These are phyloP conservation scores for Marisa cornuarietis DNA, from an alignment of 1,140 invertebrate genomes.

Conservation along the genomic window DNA sequence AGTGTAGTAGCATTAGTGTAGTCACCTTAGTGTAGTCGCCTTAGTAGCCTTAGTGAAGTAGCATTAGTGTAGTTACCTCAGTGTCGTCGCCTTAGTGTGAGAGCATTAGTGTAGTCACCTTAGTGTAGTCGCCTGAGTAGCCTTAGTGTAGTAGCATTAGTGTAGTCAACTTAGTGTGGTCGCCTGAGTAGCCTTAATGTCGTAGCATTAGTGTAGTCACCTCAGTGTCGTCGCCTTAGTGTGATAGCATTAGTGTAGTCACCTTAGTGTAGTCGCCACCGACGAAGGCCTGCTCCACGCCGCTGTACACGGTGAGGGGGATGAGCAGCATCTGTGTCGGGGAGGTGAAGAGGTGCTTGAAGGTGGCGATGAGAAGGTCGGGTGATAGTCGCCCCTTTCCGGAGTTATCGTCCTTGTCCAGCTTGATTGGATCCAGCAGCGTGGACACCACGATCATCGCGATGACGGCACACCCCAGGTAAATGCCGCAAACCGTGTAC, in stretches of 20 bases:
- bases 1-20: too few relatives aligned
- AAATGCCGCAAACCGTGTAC: slow-evolving; percentile 84
- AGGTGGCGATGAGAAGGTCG: slow-evolving; percentile 86
- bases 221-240: too few relatives aligned
- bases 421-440: slow-evolving; percentile 78
- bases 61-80: too few relatives aligned
- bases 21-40: too few relatives aligned
- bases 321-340: slow-evolving; percentile 90
- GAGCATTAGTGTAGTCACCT: neutral
- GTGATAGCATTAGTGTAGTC: neutral
- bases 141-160: too few relatives aligned
- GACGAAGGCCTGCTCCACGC: slow-evolving; percentile 96
- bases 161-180: neutral
- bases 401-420: slow-evolving; percentile 46
- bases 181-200: too few relatives aligned
- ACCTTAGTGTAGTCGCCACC: slow-evolving; percentile 93
- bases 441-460: slow-evolving; percentile 86
- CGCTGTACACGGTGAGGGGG: slow-evolving; percentile 95
- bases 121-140: neutral
- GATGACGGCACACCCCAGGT: slow-evolving; percentile 84
- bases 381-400: slow-evolving; percentile 60
- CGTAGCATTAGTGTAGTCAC: too few relatives aligned
- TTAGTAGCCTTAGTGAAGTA: too few relatives aligned
- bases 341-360: slow-evolving; percentile 80
- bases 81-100: neutral